Evolutionary conservation across 2,797 vertebrate species (phyloP).

Genomic region (Petrocephalus schoutedeni): DNA sequence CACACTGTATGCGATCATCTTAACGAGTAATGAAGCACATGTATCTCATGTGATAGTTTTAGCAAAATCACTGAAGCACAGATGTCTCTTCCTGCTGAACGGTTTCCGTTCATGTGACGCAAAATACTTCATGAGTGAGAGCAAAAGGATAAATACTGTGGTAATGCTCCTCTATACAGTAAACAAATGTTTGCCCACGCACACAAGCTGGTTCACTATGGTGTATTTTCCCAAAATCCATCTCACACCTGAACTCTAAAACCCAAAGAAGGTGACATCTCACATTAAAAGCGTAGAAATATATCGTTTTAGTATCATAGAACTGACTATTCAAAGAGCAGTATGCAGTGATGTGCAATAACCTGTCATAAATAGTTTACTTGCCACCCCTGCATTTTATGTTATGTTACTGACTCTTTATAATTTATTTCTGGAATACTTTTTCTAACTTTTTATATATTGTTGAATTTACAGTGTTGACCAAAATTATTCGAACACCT

Average conservation of each 20-base stretch:
- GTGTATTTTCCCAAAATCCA: background rate
- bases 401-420: no score
- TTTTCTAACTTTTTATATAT: background rate
- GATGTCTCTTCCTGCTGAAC: background rate
- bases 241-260: background rate
- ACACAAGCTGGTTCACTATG: background rate
- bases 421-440: background rate
- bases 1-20: background rate
- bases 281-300: background rate
- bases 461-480: background rate
- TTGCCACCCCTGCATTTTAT: no score
- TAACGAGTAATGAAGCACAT: background rate
- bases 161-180: background rate
- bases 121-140: background rate
- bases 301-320: background rate
- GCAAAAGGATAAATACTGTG: background rate
- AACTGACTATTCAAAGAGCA: no score
- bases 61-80: background rate
- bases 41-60: background rate
- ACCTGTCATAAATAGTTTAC: no score
- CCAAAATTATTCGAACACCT: no score
- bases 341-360: no score
- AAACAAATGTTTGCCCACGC: background rate
- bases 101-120: background rate
- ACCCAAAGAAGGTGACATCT: background rate